A percentile compares a stretch with the other conserved stretches of the same genome.
Conservation (phyloP, 2,113 vertebrate species). For the Pachyramphus minor region DNA sequence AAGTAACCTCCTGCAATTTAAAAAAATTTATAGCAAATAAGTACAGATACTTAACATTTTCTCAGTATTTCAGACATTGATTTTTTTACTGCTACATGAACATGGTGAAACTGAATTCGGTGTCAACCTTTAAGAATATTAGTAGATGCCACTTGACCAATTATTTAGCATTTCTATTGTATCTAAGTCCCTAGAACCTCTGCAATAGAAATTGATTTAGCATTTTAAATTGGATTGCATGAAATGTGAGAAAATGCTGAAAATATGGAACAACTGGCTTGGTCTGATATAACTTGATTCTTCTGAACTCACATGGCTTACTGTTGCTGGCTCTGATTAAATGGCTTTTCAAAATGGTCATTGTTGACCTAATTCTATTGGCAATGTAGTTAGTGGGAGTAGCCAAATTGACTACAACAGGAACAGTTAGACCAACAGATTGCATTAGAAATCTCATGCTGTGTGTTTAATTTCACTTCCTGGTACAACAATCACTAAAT, state of each 20-base stretch:
- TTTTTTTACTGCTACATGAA: neutral
- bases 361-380: constrained; percentile 19
- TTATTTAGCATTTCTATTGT: neutral
- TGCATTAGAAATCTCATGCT: constrained; percentile 40
- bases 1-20: neutral
- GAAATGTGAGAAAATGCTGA: neutral
- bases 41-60: neutral
- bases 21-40: neutral
- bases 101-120: neutral
- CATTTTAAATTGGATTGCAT: neutral
- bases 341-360: constrained; percentile 33
- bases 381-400: constrained; percentile 2
- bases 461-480: constrained; percentile 55
- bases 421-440: constrained; percentile 43
- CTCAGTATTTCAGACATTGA: neutral
- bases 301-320: neutral
- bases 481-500: constrained; percentile 51
- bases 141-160: neutral
- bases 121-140: neutral
- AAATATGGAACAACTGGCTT: neutral
- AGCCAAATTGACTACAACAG: constrained; percentile 28
- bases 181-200: neutral
- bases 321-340: neutral
- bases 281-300: neutral
- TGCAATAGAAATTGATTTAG: neutral